Conservation (phyloP, 1,140 invertebrate genomes). For the Campoletis sonorensis region DNA sequence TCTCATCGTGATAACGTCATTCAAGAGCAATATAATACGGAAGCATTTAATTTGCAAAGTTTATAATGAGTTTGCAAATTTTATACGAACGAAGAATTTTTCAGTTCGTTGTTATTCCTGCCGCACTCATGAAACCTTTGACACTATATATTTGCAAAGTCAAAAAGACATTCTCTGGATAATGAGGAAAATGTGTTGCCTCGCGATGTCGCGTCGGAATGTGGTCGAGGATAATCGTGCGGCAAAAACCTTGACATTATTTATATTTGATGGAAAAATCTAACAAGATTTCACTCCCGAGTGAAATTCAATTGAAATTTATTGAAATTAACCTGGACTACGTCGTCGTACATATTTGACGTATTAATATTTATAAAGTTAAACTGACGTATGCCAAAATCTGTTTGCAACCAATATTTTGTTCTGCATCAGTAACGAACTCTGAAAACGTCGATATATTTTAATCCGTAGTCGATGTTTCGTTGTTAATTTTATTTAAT, state of each 20-base stretch:
- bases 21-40: no score
- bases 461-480: neutral
- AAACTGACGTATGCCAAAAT: neutral
- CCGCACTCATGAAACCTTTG: neutral
- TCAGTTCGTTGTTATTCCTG: no score
- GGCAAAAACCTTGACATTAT: neutral
- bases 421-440: neutral
- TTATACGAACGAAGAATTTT: no score
- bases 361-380: neutral
- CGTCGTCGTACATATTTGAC: neutral
- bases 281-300: neutral
- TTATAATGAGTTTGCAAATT: no score
- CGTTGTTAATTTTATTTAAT: neutral
- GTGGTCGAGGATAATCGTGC: neutral
- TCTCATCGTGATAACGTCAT: no score
- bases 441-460: neutral
- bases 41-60: no score
- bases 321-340: neutral
- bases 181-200: neutral
- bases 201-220: neutral
- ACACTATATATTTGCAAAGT: neutral
- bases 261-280: neutral
- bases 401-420: neutral
- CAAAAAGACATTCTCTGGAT: neutral
- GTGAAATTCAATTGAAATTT: neutral